Evolutionary conservation across 2,797 vertebrate genomes (phyloP).

Genomic region (Microtus obscurus): DNA sequence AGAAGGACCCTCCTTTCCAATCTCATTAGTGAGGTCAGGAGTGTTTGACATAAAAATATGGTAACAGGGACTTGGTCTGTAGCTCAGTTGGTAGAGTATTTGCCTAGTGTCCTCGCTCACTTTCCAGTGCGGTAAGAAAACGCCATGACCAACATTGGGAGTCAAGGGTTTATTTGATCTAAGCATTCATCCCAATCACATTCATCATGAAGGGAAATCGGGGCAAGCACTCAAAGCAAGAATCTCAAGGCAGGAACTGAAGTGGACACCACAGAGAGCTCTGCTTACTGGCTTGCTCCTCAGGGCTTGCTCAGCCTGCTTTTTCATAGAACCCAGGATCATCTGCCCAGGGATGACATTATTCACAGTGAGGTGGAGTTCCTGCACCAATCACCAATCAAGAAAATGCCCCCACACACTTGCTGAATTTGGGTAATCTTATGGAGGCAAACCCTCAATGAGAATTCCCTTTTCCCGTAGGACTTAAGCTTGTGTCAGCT

Average conservation of each 20-base stretch:
- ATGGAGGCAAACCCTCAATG: background rate
- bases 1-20: background rate
- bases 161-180: background rate
- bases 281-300: background rate
- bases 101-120: background rate
- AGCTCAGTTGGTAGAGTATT: background rate
- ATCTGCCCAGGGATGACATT: background rate
- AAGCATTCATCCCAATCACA: background rate
- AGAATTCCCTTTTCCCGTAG: background rate
- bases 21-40: background rate
- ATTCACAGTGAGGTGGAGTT: background rate
- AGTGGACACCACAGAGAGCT: background rate
- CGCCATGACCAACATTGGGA: background rate
- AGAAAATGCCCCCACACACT: background rate
- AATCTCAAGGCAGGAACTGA: background rate
- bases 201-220: background rate
- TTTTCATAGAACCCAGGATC: background rate
- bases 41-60: background rate
- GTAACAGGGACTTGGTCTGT: background rate
- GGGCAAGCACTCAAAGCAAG: background rate
- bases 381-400: background rate
- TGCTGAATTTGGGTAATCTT: too few relatives aligned
- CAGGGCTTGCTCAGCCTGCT: background rate
- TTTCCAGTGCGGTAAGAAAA: background rate
- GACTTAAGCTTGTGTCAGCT: background rate